phyloP scores from a whole-genome alignment of 2,797 vertebrate genomes.

The Coendou prehensilis region DNA sequence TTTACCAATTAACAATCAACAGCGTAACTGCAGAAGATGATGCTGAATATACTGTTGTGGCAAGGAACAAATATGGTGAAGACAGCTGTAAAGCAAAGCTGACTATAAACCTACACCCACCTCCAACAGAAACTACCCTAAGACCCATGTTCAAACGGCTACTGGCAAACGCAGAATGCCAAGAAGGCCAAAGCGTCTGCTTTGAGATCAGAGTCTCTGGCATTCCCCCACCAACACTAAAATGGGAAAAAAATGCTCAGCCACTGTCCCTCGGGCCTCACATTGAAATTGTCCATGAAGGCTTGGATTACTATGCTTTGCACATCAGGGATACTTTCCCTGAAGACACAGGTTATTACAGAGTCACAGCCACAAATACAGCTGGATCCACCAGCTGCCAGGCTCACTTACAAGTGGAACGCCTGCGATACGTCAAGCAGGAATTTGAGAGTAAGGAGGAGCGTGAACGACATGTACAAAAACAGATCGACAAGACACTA shows the following conservation, averaged over 20 bases:
- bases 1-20: constrained; percentile 96
- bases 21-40: constrained; percentile 94
- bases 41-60: constrained; percentile 97
- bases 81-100: constrained; percentile 99
- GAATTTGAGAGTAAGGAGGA: constrained; percentile 93
- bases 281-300: constrained; percentile 98
- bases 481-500: constrained; percentile 96
- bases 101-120: constrained; percentile 94
- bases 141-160: constrained; percentile 99
- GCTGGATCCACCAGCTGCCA: constrained; percentile 99
- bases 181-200: constrained; percentile 95
- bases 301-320: constrained; percentile 98
- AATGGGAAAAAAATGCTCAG: constrained; percentile 98
- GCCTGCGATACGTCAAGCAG: constrained; percentile 94
- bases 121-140: constrained; percentile 95
- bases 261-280: constrained; percentile 95
- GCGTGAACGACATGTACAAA: constrained; percentile 91
- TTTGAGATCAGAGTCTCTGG: constrained; percentile 99
- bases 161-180: constrained; percentile 97
- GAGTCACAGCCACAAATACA: constrained; percentile 98
- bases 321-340: constrained; percentile 96
- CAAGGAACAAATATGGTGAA: constrained; percentile 97
- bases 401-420: constrained; percentile 96
- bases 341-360: constrained; percentile 97
- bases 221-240: constrained; percentile 92